phyloP scores from a whole-genome alignment of 2,113 vertebrate genomes.

The Siniperca knerii region DNA sequence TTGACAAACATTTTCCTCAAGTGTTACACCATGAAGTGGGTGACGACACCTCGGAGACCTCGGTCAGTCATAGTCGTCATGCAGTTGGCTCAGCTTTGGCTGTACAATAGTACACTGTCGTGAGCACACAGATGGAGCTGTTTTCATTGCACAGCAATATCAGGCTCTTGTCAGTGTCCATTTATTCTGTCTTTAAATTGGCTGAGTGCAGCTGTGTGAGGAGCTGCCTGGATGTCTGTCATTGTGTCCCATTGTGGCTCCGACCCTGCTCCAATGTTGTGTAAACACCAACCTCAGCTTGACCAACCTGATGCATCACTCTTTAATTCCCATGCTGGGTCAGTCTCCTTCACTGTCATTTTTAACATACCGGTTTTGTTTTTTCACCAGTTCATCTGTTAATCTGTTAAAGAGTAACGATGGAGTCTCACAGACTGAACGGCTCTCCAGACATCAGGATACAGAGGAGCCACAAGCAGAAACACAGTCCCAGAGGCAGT shows the following conservation, averaged over 20 bases:
- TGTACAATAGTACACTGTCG: slow-evolving; percentile 80
- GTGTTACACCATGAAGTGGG: slow-evolving; percentile 50
- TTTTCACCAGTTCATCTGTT: slow-evolving; percentile 49
- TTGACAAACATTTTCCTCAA: slow-evolving; percentile 48
- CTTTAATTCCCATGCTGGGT: slow-evolving; percentile 38
- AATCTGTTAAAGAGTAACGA: slow-evolving; percentile 57
- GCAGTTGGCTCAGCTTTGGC: slow-evolving; percentile 39
- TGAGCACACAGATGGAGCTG: slow-evolving; percentile 76
- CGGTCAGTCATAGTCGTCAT: slow-evolving; percentile 70
- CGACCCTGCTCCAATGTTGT: slow-evolving; percentile 59
- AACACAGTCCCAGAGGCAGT: slow-evolving; percentile 60
- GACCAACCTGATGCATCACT: slow-evolving; percentile 53
- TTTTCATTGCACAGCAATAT: slow-evolving; percentile 78
- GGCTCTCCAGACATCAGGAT: slow-evolving; percentile 77
- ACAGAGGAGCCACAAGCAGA: slow-evolving; percentile 75
- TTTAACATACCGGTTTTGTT: slow-evolving; percentile 36
- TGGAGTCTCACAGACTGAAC: slow-evolving; percentile 87
- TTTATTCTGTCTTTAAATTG: slow-evolving; percentile 56
- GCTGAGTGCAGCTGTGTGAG: slow-evolving; percentile 64
- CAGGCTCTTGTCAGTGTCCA: slow-evolving; percentile 52
- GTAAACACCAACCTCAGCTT: slow-evolving; percentile 69
- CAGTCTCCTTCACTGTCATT: slow-evolving; percentile 1
- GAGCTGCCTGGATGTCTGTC: slow-evolving; percentile 41
- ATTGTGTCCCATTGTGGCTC: slow-evolving; percentile 43
- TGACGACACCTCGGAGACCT: slow-evolving; percentile 71